phyloP scores from a whole-genome alignment of 2,888 invertebrate genomes.

The Meta bourneti region DNA sequence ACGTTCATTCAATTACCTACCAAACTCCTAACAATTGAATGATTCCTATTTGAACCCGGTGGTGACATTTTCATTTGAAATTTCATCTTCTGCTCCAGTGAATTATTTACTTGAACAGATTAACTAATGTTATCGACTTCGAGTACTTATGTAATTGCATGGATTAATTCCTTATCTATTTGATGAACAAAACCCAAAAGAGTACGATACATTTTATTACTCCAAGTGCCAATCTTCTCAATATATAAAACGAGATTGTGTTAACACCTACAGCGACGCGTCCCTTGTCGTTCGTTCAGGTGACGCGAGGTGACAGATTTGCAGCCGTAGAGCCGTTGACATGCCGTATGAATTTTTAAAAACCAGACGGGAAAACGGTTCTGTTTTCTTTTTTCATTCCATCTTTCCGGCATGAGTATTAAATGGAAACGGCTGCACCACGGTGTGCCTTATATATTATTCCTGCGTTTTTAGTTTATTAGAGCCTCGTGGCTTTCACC shows the following conservation, averaged over 20 bases:
- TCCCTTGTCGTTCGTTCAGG: background rate
- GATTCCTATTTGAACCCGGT: no score
- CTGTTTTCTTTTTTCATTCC: slow-evolving; percentile 16
- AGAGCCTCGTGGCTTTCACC: background rate
- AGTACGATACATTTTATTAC: background rate
- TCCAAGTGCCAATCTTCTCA: background rate
- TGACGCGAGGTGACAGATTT: slow-evolving; percentile 53
- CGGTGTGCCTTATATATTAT: slow-evolving; percentile 61
- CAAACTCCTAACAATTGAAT: no score
- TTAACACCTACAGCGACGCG: background rate
- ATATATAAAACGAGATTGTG: background rate
- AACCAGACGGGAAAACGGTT: slow-evolving; percentile 22
- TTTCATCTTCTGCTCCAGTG: no score
- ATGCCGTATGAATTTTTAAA: slow-evolving; percentile 64
- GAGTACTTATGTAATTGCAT: no score
- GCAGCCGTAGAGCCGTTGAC: slow-evolving; percentile 32
- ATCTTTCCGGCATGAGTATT: slow-evolving; percentile 24
- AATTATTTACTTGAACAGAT: no score
- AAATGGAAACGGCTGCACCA: slow-evolving; percentile 33
- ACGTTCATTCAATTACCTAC: no score
- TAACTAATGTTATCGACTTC: no score
- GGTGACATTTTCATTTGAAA: no score
- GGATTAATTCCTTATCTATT: background rate
- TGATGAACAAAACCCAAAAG: background rate
- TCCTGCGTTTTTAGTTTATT: slow-evolving; percentile 10